Evolutionary conservation across 2,797 vertebrate species (phyloP).

Genomic region (Amblyraja radiata): DNA sequence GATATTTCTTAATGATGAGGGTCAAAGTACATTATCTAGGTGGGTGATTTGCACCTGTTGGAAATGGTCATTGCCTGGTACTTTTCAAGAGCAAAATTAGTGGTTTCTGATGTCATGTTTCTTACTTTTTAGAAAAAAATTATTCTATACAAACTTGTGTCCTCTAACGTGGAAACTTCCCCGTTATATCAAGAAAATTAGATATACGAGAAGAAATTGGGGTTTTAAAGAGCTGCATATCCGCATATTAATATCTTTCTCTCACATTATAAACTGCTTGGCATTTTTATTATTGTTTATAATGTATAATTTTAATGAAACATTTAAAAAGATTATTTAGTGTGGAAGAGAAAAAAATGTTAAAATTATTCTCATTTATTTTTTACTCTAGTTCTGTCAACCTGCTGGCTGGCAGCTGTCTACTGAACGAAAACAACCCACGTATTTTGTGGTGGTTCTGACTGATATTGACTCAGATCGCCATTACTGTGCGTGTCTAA

Average conservation of each 20-base stretch:
- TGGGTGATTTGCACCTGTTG: no score
- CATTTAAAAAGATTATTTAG: background rate
- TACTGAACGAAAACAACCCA: conserved; percentile 80
- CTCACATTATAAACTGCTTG: background rate
- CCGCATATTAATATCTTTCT: background rate
- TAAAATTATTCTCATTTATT: conserved; percentile 25
- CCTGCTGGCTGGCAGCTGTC: conserved; percentile 90
- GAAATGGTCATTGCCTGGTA: no score
- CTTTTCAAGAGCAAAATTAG: no score
- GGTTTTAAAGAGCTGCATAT: background rate
- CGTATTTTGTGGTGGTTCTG: conserved; percentile 91
- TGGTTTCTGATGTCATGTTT: no score
- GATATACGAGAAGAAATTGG: no score
- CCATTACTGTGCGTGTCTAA: conserved; percentile 94
- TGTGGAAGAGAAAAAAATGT: background rate
- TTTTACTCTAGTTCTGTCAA: conserved; percentile 82
- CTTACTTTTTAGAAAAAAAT: no score
- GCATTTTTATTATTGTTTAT: background rate
- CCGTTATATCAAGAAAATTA: no score
- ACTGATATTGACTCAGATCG: conserved; percentile 95
- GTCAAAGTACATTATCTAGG: no score
- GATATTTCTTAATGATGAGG: no score
- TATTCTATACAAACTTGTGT: no score
- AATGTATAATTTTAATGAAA: background rate
- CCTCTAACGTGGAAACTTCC: no score